These are phyloP conservation scores for Himalopsyche japonica DNA, from an alignment of 2,888 invertebrate species.

Conservation along the genomic window DNA sequence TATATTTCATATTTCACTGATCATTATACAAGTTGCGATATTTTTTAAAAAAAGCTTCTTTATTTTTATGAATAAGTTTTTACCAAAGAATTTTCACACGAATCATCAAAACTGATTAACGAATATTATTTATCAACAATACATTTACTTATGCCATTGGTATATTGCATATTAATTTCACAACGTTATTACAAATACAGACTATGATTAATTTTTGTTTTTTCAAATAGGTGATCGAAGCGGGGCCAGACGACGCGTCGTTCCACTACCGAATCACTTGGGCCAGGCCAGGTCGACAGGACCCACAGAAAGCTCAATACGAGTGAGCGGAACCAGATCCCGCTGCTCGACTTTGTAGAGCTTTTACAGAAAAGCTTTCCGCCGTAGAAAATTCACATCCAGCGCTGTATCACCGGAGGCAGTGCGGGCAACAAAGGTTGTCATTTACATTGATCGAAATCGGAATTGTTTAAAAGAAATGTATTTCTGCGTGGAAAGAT, in stretches of 20 bases:
- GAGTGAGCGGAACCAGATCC: constrained; percentile 21
- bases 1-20: no score
- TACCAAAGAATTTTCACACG: no score
- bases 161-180: no score
- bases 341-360: constrained; percentile 24
- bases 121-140: no score
- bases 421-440: no score
- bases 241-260: constrained; percentile 64
- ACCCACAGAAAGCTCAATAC: constrained; percentile 36
- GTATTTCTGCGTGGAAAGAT: background rate
- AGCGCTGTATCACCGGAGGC: background rate
- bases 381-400: background rate
- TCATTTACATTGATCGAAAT: background rate
- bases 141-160: no score
- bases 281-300: constrained; percentile 53
- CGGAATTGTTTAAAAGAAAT: background rate
- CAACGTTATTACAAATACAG: no score
- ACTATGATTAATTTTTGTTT: background rate
- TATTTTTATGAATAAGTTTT: no score
- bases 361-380: background rate
- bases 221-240: constrained; percentile 57
- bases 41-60: no score
- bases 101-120: no score
- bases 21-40: no score
- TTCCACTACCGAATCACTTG: constrained; percentile 66